phyloP scores from a whole-genome alignment of 2,888 invertebrate species.

The Lapara coniferarum region DNA sequence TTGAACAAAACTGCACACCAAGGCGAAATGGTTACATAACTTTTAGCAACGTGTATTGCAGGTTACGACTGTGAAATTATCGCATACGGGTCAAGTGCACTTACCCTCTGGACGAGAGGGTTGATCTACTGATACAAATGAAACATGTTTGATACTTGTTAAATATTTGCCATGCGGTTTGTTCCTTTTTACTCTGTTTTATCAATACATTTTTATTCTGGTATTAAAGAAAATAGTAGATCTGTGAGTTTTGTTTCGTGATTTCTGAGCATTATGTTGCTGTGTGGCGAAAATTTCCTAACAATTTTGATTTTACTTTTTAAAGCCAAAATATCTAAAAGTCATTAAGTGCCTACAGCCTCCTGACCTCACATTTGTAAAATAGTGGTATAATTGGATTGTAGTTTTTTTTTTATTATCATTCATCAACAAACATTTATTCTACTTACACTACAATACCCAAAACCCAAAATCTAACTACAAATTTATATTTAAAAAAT shows the following conservation, averaged over 20 bases:
- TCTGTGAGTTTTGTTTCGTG: not conserved
- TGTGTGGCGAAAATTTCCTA: too few relatives aligned
- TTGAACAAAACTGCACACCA: slow-evolving; percentile 32
- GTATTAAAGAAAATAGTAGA: not conserved
- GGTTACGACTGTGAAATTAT: slow-evolving; percentile 37
- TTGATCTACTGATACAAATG: slow-evolving; percentile 30
- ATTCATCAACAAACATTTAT: too few relatives aligned
- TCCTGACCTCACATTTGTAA: too few relatives aligned
- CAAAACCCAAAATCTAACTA: too few relatives aligned
- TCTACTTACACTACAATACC: too few relatives aligned
- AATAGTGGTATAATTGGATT: too few relatives aligned
- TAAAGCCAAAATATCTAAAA: too few relatives aligned
- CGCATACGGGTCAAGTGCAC: slow-evolving; percentile 34
- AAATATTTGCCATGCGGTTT: slow-evolving; percentile 26
- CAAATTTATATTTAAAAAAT: too few relatives aligned
- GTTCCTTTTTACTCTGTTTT: not conserved
- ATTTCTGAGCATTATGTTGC: not conserved
- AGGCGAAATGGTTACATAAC: slow-evolving; percentile 33
- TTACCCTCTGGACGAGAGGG: slow-evolving; percentile 8
- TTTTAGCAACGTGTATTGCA: slow-evolving; percentile 29
- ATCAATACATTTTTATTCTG: not conserved
- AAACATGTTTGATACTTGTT: slow-evolving; percentile 28
- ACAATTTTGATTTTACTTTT: too few relatives aligned
- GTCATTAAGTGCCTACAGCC: too few relatives aligned
- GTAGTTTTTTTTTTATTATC: too few relatives aligned